Evolutionary conservation across 1,140 invertebrate species (phyloP), one percentile per base, ranked within the genome.

Genomic region (Apis laboriosa): DNA sequence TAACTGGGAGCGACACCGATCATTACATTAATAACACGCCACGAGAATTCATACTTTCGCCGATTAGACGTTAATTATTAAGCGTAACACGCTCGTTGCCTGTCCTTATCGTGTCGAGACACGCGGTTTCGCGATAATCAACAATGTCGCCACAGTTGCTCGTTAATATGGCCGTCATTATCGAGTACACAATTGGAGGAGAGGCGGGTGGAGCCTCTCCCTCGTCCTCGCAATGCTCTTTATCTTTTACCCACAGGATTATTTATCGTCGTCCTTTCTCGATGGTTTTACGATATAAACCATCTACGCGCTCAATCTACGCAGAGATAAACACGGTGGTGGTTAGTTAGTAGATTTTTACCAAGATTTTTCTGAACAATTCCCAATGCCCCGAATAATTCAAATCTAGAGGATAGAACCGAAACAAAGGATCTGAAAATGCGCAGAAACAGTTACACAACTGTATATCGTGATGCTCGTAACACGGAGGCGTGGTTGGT

Each of bases 71-170:
- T 55, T 77, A 85, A 86, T 86, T 86, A 86, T 86, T 73, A 76
- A 67, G 72, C 80, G 80, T 84, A 83, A 87, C 91, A 84, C 83
- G 87, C 82, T 89, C 49, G 87, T 76, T 58, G 72, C 60, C 84
- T 80, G 83, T 80, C 78, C 77, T 86, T 92, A 93, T 93, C 92
- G 89, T 84, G 72, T 72, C 87, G 89, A 93, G 92, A 92, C 91
- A 92, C 90, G 90, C 91, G 90, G 90, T 93, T 90, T 90, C 87
- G 88, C 90, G 91, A 92, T 92, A 92, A 92, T 91, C 88, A 91
- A 91, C 90, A 91, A 91, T 88, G 82, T 88, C 80, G 85, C 86
- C 84, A 80, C 12, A 28, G 15, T 76, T 43, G 86, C 89, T 88
- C 75, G 87, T 89, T 89, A 85, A 74, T 75, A 83, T 83, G 72